phyloP scores from a whole-genome alignment of 2,797 vertebrate species.

The Neostethus bicornis region DNA sequence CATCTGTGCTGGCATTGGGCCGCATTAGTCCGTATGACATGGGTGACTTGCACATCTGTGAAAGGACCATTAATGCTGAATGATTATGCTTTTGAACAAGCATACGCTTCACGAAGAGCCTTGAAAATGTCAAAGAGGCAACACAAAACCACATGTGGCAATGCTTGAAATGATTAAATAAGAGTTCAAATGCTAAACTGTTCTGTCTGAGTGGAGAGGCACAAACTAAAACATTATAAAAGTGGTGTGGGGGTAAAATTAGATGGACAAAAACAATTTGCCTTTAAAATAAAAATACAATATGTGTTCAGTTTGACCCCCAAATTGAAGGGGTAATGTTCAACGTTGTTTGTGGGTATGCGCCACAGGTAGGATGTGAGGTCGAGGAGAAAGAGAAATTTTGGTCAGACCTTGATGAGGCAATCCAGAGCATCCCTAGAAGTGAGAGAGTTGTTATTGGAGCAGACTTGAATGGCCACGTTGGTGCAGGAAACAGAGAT shows the following conservation, averaged over 20 bases:
- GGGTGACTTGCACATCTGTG: neutral
- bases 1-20: neutral
- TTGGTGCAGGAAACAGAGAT: too few species aligned
- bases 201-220: neutral
- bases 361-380: too few species aligned
- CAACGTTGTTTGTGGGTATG: too few species aligned
- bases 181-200: neutral
- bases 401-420: too few species aligned
- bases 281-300: neutral
- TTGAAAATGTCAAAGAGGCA: neutral
- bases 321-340: too few species aligned
- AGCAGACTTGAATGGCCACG: too few species aligned
- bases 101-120: neutral
- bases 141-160: neutral
- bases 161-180: neutral
- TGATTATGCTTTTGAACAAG: neutral
- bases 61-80: slow-evolving; percentile 3
- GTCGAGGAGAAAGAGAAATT: too few species aligned
- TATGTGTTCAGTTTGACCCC: too few species aligned
- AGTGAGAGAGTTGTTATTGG: too few species aligned
- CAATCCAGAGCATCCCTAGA: too few species aligned
- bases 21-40: neutral
- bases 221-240: neutral
- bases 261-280: neutral
- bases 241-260: neutral